phyloP scores from a whole-genome alignment of 1,140 invertebrate species.

The Panulirus ornatus region DNA sequence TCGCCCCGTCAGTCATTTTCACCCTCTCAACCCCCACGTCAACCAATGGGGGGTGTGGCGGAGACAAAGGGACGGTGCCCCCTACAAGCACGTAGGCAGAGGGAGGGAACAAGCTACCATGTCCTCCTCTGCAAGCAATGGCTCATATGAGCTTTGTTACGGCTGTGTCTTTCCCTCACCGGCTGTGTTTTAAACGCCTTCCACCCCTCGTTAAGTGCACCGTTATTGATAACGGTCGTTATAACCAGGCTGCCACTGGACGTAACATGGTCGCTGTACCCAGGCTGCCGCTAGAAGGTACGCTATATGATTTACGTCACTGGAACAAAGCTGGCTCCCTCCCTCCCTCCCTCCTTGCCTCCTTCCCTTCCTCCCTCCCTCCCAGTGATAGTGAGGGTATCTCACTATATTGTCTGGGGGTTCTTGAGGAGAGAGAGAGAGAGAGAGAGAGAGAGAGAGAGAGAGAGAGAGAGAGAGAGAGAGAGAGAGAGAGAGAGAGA shows the following conservation, averaged over 20 bases:
- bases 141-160: background rate
- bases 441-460: constrained; percentile 34
- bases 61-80: too few species aligned
- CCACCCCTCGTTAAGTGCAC: background rate
- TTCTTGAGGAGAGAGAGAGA: background rate
- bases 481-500: constrained; percentile 42
- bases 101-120: too few species aligned
- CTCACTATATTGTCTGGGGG: background rate
- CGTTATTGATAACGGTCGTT: background rate
- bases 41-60: too few species aligned
- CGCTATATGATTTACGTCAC: constrained; percentile 4
- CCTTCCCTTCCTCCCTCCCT: too few species aligned
- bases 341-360: too few species aligned
- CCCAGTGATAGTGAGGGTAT: background rate
- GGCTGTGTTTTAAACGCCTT: background rate
- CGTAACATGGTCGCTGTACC: background rate
- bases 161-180: background rate
- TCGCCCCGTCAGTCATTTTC: background rate
- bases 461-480: constrained; percentile 35
- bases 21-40: background rate
- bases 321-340: background rate
- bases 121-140: background rate
- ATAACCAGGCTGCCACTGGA: background rate
- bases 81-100: too few species aligned
- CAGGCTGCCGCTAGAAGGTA: background rate